Evolutionary conservation across 2,113 vertebrate genomes (phyloP).

Genomic region (Hippolais icterina): DNA sequence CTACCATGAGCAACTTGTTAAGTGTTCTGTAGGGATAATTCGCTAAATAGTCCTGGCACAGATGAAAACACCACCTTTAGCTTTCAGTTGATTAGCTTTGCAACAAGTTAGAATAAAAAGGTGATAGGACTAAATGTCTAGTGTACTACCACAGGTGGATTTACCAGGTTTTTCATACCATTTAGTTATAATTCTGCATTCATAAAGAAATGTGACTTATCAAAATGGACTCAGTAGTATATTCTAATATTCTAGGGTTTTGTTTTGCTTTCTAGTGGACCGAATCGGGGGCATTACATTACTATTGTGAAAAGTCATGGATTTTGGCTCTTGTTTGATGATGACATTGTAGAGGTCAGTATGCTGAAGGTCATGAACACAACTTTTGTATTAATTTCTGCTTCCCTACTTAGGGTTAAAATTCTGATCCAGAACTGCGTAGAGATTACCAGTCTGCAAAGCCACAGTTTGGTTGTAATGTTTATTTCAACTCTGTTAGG

Average conservation of each 20-base stretch:
- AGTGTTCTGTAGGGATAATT: not conserved
- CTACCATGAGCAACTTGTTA: not conserved
- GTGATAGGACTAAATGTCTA: not conserved
- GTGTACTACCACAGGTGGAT: not conserved
- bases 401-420: not conserved
- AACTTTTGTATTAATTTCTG: not conserved
- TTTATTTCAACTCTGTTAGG: not conserved
- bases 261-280: slow-evolving; percentile 80
- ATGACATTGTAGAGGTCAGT: slow-evolving; percentile 97
- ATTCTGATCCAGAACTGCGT: not conserved
- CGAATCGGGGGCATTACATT: slow-evolving; percentile 95
- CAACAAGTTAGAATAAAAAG: not conserved
- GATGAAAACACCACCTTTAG: not conserved
- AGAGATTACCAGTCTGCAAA: not conserved
- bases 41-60: not conserved
- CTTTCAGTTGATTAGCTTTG: not conserved
- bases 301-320: slow-evolving; percentile 98
- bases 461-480: not conserved
- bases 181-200: not conserved
- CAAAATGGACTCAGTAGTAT: not conserved
- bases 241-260: not conserved
- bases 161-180: not conserved
- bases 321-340: slow-evolving; percentile 97
- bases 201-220: not conserved
- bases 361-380: not conserved